Evolutionary conservation across 1,140 invertebrate genomes (phyloP).

Genomic region (Anadara kagoshimensis): DNA sequence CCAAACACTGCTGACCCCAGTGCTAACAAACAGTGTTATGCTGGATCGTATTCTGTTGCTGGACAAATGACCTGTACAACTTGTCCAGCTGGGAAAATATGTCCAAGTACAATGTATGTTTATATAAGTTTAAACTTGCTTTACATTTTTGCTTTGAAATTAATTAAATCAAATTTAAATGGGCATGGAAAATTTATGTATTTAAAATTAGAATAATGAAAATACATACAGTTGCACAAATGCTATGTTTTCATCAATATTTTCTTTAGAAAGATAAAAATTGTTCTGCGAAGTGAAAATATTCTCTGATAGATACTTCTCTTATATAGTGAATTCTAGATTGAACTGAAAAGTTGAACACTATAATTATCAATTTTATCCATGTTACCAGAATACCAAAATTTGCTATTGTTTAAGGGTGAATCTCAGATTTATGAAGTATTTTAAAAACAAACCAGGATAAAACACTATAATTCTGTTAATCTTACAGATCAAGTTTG

Average conservation of each 20-base stretch:
- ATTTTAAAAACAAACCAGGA: no score
- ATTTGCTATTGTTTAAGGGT: no score
- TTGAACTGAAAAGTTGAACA: no score
- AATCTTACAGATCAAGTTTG: conserved; percentile 31
- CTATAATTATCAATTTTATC: no score
- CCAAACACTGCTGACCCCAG: conserved; percentile 49
- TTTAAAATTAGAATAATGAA: not conserved
- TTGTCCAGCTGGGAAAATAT: conserved; percentile 55
- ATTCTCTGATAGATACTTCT: no score
- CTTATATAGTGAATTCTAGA: no score
- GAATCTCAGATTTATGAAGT: no score
- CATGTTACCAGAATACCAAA: no score
- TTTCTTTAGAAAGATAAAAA: no score
- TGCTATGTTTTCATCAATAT: no score
- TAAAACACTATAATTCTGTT: not conserved
- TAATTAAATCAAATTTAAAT: not conserved
- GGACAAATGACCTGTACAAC: conserved; percentile 47
- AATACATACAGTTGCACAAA: not conserved
- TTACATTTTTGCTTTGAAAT: not conserved
- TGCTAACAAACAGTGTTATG: conserved; percentile 47
- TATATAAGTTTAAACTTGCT: not conserved
- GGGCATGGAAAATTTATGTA: not conserved
- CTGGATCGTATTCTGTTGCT: conserved; percentile 52
- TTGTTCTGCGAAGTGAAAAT: no score
- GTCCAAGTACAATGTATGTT: conserved; percentile 53